phyloP scores from a whole-genome alignment of 64 coral and sea anemone species.

The Montipora efflorescens region DNA sequence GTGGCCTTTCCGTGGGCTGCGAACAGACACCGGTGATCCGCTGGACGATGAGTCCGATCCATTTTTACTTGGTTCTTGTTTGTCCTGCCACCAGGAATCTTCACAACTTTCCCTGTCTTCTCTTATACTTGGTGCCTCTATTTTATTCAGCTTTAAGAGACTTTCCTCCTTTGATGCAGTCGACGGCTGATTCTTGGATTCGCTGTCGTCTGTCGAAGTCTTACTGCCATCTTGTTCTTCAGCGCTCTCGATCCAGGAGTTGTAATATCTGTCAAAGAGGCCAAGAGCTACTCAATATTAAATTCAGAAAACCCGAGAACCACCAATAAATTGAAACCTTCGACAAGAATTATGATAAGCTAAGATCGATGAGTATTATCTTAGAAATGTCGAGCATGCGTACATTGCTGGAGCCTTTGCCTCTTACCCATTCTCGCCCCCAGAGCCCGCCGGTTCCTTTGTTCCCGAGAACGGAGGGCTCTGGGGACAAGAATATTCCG shows the following conservation, averaged over 20 bases:
- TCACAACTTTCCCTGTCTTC: conserved; percentile 34
- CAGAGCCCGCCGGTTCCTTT: too few relatives aligned
- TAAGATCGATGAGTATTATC: too few relatives aligned
- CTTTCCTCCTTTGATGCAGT: conserved; percentile 78
- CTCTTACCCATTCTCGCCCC: too few relatives aligned
- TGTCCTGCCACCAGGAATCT: conserved; percentile 86
- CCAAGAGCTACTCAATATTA: neutral
- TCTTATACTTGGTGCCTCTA: conserved; percentile 86
- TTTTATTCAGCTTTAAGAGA: conserved; percentile 73
- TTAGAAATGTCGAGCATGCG: too few relatives aligned
- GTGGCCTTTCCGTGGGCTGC: conserved; percentile 45
- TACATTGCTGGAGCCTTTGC: too few relatives aligned
- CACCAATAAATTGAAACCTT: too few relatives aligned
- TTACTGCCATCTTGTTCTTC: conserved; percentile 82
- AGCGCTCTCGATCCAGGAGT: conserved; percentile 92
- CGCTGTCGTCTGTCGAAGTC: neutral
- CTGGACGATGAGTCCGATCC: conserved; percentile 72
- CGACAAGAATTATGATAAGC: too few relatives aligned
- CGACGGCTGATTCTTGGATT: neutral
- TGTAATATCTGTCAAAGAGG: conserved; percentile 77
- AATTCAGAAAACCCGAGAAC: too few relatives aligned
- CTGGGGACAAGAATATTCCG: too few relatives aligned
- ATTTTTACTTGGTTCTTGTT: neutral
- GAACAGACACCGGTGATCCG: conserved; percentile 45
- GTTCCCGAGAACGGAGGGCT: too few relatives aligned